Base-by-base conservation (phyloP, 2,888 invertebrate genomes). In the Thyatira batis region DNA sequence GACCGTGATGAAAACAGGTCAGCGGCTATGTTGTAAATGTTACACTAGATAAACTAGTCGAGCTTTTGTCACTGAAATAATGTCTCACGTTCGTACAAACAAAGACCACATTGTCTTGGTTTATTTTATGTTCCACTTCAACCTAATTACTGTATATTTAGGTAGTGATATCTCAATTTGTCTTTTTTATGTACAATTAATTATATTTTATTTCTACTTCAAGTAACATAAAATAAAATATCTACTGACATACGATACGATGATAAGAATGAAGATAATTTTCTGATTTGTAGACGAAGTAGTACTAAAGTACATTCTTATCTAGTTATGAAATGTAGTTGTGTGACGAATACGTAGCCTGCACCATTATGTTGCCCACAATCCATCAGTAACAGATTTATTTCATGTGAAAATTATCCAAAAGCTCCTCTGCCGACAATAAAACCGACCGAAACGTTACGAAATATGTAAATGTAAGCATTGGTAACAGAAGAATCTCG, bases 1-100 rank as follows among this genome's bases (percentile, higher is more conserved):
- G 76, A 74, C 63, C 67, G 73, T 75, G 73, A 74, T 76, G 76
- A 72, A 82, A 84, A 75, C 78, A 74, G 84, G 82, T 80, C 81
- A 80, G 73, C 56, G 50, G 17, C 39, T 39, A 39, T 39, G 39
- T 39, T 17, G 39, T 39, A 39, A 67, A 67, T 43, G 43, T 49
- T 50, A 50, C 48, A 39, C 39, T 39, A 39, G 39, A 39, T 39
- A 17, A 39, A 39, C 39, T 39, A 17, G 39, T 39, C 39, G 39
- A 39, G 17, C 39, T 39, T 39, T 39, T 39, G 39, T 39, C 39
- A 39, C 39, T 39, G 17, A 39, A 17, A 39, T 39, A 17, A 39
- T 39, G 17, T 17, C 39, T 39, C 39, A 39, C 39, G 39, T 33
- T 13, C 33, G 5, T 33, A 33, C 13, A 4, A 39, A 39, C 17